These are phyloP conservation scores for Ophioderma brevispina DNA, from an alignment of 35 echinoderm and acorn worm species.

Conservation along the genomic window DNA sequence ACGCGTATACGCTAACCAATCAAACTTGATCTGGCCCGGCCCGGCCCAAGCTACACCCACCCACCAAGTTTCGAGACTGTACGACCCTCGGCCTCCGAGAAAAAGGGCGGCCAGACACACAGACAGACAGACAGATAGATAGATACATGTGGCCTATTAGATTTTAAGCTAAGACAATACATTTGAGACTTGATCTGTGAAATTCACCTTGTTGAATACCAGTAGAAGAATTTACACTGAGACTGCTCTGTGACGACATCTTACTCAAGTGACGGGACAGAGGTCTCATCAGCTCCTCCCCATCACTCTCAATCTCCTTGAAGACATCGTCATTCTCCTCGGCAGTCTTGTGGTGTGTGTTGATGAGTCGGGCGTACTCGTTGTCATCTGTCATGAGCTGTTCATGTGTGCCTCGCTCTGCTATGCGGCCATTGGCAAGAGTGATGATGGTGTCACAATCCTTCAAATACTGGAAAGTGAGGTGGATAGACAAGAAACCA, in stretches of 20 bases:
- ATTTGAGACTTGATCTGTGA: too few relatives aligned
- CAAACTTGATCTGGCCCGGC: too few relatives aligned
- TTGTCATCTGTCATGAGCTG: slow-evolving; percentile 65
- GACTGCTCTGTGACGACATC: neutral
- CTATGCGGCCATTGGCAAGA: slow-evolving; percentile 78
- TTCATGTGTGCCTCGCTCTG: slow-evolving; percentile 75
- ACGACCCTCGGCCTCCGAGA: too few relatives aligned
- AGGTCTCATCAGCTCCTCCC: neutral
- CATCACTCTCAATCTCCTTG: slow-evolving; percentile 23
- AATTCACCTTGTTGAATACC: neutral
- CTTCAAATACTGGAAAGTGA: slow-evolving; percentile 85
- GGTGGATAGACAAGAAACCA: too few relatives aligned
- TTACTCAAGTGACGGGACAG: neutral
- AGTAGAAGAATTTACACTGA: neutral
- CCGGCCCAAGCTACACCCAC: too few relatives aligned
- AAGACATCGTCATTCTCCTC: slow-evolving; percentile 64
- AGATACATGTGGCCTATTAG: too few relatives aligned
- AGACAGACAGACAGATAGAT: too few relatives aligned
- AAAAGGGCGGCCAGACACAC: too few relatives aligned
- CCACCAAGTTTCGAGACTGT: too few relatives aligned
- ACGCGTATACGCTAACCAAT: too few relatives aligned
- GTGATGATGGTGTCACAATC: slow-evolving; percentile 87
- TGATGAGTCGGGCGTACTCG: slow-evolving; percentile 79
- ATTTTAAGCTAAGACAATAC: too few relatives aligned
- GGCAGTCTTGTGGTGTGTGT: slow-evolving; percentile 79